A percentile compares a stretch with the other conserved stretches of the same genome.
phyloP scores from a whole-genome alignment of 2,888 invertebrate genomes.

The Villa cingulata region DNA sequence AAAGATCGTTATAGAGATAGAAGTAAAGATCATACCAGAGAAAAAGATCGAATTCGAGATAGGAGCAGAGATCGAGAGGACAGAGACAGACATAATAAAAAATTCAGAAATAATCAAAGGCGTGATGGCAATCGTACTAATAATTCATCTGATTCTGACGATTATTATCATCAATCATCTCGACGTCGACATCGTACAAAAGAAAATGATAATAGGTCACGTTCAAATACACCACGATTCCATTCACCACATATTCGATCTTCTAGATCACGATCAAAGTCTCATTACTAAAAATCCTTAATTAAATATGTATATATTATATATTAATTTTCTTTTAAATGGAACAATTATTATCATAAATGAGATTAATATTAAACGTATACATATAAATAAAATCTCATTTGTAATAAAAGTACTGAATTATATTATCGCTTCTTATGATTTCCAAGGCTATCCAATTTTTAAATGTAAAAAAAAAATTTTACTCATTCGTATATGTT shows the following conservation, averaged over 20 bases:
- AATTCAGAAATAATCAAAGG: background rate
- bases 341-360: no score
- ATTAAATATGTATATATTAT: no score
- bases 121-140: background rate
- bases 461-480: no score
- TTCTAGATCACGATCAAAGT: slow-evolving; percentile 25
- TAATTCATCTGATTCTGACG: slow-evolving; percentile 8
- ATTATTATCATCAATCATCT: background rate
- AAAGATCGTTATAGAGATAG: background rate
- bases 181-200: background rate
- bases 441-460: no score
- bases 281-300: no score
- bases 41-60: background rate
- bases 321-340: no score
- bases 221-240: slow-evolving; percentile 9
- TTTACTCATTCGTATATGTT: no score
- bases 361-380: no score
- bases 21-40: background rate
- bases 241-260: no score
- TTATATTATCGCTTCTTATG: no score
- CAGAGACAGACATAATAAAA: background rate
- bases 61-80: background rate
- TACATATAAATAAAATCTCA: no score
- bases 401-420: no score
- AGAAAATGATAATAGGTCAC: background rate